Evolutionary conservation across 2,113 vertebrate genomes (phyloP), one percentile per base, ranked within the genome.

Genomic region (Willisornis vidua): DNA sequence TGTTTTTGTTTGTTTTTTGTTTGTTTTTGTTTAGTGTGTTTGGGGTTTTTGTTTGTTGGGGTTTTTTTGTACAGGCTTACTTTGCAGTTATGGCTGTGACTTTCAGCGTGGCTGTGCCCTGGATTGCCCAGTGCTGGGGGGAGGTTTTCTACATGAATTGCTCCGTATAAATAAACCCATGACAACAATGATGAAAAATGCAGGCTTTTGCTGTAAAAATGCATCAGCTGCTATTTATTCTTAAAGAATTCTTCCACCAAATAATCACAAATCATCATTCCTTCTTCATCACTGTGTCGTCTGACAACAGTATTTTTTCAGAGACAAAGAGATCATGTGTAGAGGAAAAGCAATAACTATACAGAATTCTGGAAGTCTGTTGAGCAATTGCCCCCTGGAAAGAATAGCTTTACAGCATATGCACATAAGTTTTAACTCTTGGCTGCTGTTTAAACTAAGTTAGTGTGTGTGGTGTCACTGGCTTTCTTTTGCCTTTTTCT

Each of bases 101-200:
- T 96, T 95, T 94, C 78, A 94, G 83, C 0, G 0, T 89, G 62
- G 39, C 91, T 92, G 57, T 92, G 88, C 81, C 90, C 92, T 88
- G 74, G 79, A 93, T 95, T 96, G 82, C 82, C 91, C 66, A 83
- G 78, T 80, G 93, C 97, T 96, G 55, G 82, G 74, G 94, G 93
- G 54, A 79, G n/a, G 83, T 96, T 98, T 97, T 96, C 96, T 94
- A 87, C 86, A 75, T 97, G 88, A 96, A 74, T 91, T 97, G 61
- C 45, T 77, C 76, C 70, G 15, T 86, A 92, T 93, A 96, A 97
- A 96, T 95, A 98, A 97, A 93, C 79, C 51, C 20, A 39, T 85
- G 62, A 94, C 83, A 94, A 85, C 88, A 96, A 89, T 43, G 59
- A 72, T 89, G 90, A 96, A 94, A 97, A 97, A 97, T 72, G 76